Conservation (phyloP, 1,140 invertebrate genomes). For the Apis florea region DNA sequence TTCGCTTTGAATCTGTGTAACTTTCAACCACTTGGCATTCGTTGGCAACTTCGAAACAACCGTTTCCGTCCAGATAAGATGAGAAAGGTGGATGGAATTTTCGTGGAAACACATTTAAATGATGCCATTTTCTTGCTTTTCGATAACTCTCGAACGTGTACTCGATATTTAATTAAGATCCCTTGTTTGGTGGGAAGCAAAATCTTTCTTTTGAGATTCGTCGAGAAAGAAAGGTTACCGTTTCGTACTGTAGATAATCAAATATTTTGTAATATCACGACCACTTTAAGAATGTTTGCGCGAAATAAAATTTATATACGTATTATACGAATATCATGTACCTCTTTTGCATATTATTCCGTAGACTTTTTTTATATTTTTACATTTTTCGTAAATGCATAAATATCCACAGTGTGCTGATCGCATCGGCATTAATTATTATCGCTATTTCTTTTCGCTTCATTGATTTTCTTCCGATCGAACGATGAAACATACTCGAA, state of each 20-base stretch:
- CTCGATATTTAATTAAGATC: slow-evolving; percentile 31
- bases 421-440: too few species aligned
- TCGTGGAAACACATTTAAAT: background rate
- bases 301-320: too few species aligned
- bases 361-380: too few species aligned
- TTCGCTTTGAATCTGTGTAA: background rate
- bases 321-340: too few species aligned
- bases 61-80: background rate
- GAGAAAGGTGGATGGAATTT: background rate
- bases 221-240: background rate
- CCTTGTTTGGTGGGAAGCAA: too few species aligned
- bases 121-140: background rate
- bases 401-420: too few species aligned
- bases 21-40: background rate
- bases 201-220: background rate
- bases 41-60: background rate
- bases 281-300: too few species aligned
- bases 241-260: too few species aligned
- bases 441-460: background rate
- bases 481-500: background rate
- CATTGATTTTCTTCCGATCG: background rate
- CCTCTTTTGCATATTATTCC: too few species aligned
- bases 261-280: too few species aligned
- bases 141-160: background rate
- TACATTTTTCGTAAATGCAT: too few species aligned